These are phyloP conservation scores for Hoplodrina ambigua DNA, from an alignment of 2,888 invertebrate species.

Conservation along the genomic window DNA sequence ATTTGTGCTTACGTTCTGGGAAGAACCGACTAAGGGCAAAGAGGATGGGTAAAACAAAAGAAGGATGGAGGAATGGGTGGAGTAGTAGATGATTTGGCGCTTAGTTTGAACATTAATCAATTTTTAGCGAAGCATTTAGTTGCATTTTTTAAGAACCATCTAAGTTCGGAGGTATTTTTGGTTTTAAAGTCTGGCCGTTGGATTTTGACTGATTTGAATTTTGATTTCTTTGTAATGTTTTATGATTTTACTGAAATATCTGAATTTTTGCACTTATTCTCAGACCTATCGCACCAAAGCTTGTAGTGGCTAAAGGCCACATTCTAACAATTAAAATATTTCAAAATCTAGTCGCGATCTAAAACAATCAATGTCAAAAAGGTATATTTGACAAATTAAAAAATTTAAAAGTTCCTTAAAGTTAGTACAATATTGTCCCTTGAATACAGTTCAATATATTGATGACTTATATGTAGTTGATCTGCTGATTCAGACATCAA, in stretches of 20 bases:
- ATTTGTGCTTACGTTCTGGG: constrained; percentile 43
- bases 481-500: no score
- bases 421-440: no score
- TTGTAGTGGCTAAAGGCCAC: no score
- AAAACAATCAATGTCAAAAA: no score
- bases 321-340: no score
- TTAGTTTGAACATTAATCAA: constrained; percentile 32
- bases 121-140: not conserved
- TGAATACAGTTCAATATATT: no score
- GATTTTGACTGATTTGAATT: not conserved
- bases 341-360: no score
- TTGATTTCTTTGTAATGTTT: not conserved
- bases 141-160: not conserved
- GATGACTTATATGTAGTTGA: no score
- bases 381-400: no score
- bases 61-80: constrained; percentile 7
- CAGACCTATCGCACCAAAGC: no score
- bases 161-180: not conserved
- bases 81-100: constrained; percentile 1
- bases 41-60: constrained; percentile 29
- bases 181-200: not conserved
- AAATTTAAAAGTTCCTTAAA: no score
- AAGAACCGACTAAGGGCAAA: constrained; percentile 32
- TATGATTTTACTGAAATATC: not conserved
- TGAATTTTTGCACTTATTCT: no score